Base-by-base conservation (phyloP, 2,113 vertebrate genomes). In the Dipodomys stephensi region DNA sequence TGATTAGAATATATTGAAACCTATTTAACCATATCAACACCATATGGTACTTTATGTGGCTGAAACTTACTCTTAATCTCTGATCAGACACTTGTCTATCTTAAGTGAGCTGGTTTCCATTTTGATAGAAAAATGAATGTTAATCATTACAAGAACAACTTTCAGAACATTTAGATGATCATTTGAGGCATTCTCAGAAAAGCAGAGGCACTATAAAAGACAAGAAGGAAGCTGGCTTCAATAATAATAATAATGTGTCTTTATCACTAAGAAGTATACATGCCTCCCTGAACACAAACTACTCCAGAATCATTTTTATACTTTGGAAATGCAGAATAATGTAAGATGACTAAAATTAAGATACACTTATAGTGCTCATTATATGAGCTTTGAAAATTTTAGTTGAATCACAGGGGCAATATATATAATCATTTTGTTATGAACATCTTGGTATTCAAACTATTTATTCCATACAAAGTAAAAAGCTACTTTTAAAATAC, bases 61-160 rank as follows among this genome's bases (percentile, higher is more conserved):
- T 90, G 32, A 85, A 94, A 64, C 0, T 77, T 73, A 90, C 87
- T 83, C n/a, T 76, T 82, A 67, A 81, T 73, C 13, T 35, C 25
- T 65, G 64, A 30, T 90, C 67, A 84, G 16, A n/a, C 46, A 83
- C 62, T 85, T 68, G 39, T 5, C 53, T 69, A 16, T 90, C 32
- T 95, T n/a, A 68, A 83, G 28, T 60, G 28, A 83, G 18, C 46
- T 95, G 30, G 23, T 72, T 80, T 95, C 39, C 10, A 91, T 91
- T 93, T 92, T 93, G 46, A 77, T 67, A 94, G 44, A 83, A 80
- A 32, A 89, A 74, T 64, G 30, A n/a, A 30, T 77, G 16, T 78
- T 93, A 92, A 93, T 87, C 7, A 15, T 90, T 84, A 32, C 86
- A 46, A 82, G 57, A 78, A 88, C 4, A 77, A 27, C 57, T 57